Evolutionary conservation across 2,113 vertebrate genomes (phyloP), one percentile per base, ranked within the genome.

Genomic region (Lutjanus erythropterus): DNA sequence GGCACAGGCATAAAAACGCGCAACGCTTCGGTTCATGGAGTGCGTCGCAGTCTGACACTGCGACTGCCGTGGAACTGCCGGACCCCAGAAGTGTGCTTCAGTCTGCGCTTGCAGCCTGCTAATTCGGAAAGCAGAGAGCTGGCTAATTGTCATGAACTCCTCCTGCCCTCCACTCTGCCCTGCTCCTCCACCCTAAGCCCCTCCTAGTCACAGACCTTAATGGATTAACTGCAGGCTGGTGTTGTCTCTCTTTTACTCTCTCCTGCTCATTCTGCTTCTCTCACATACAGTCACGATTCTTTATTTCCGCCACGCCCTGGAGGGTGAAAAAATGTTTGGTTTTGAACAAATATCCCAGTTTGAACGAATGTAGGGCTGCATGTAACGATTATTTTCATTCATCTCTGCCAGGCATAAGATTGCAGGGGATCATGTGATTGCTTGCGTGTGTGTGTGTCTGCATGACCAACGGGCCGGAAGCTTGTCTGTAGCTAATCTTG

Each of bases 141-240:
- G 78, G 80, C 85, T 92, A 91, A 92, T 90, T 92, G 85, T 90
- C 82, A 68, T 89, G 85, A 91, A 92, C 89, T 85, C 83, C 76
- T 53, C 53, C 69, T 81, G 78, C 79, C 81, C 88, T 86, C 70
- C 47, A 71, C 75, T 71, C 75, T 60, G 58, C 86, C 64, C 75
- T 71, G 83, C 77, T 56, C 81, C 78, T 87, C 80, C 80, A 88
- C 81, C 78, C 80, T 80, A 79, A 86, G 84, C 86, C 83, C 71
- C 84, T 85, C 80, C 71, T 83, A 64, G 71, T 83, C 77, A 78
- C 60, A 80, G 82, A 62, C 64, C 59, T 77, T 89, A 89, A 91
- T 85, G 81, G 85, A 91, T 92, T 90, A 92, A 85, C 80, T 83
- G 69, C 85, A 81, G 65, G 12, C 81, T 71, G 60, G 50, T 66